A percentile compares a stretch with the other conserved stretches of the same genome.
Conservation (phyloP, 1,140 invertebrate genomes). For the Halesus radiatus region DNA sequence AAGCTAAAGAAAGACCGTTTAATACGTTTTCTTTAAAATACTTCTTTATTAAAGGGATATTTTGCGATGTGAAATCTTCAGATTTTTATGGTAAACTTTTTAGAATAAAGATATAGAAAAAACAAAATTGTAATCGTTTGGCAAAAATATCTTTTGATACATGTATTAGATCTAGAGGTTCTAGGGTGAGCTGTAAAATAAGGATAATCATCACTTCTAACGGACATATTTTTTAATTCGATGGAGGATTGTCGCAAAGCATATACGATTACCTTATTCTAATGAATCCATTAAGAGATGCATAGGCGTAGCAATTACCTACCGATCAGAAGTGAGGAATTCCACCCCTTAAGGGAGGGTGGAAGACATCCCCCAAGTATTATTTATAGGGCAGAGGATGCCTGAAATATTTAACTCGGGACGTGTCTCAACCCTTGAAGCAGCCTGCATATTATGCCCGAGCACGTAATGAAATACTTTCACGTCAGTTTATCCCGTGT, state of each 20-base stretch:
- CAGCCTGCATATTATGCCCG: slow-evolving; percentile 55
- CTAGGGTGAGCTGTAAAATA: no score
- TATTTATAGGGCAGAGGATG: slow-evolving; percentile 52
- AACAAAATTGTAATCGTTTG: no score
- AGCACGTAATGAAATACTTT: slow-evolving; percentile 58
- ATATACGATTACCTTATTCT: background rate
- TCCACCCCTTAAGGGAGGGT: background rate
- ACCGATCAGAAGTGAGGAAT: slow-evolving; percentile 33
- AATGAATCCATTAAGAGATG: slow-evolving; percentile 27
- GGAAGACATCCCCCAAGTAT: slow-evolving; percentile 43
- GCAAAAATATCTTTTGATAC: no score
- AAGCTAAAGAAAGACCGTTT: no score
- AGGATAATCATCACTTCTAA: no score
- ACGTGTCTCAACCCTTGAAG: slow-evolving; percentile 55
- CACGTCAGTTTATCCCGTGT: slow-evolving; percentile 58
- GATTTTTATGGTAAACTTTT: no score
- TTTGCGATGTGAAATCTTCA: no score
- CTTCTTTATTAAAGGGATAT: no score
- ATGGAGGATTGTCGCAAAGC: background rate
- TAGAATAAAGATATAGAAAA: no score
- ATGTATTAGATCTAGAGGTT: no score
- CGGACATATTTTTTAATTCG: no score
- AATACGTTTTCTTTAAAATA: no score
- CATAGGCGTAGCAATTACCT: slow-evolving; percentile 30
- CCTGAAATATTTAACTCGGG: slow-evolving; percentile 52